A percentile compares a stretch with the other conserved stretches of the same genome.
Conservation (phyloP, 2,888 invertebrate genomes). For the Pyrrhia umbra region DNA sequence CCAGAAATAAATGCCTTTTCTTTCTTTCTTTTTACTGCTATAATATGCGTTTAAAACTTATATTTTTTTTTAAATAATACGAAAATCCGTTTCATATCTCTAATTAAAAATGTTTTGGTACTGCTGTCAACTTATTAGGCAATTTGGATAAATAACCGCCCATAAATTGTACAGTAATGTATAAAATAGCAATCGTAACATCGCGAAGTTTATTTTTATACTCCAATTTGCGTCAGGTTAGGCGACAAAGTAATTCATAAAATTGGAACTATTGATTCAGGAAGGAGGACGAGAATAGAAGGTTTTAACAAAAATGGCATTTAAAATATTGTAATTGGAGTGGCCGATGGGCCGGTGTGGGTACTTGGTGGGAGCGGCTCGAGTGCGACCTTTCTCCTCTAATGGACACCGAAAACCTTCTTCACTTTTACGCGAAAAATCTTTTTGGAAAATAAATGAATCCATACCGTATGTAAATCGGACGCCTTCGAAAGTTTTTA, state of each 20-base stretch:
- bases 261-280: conserved; percentile 65
- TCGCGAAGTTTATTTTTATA: conserved; percentile 5
- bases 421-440: conserved; percentile 85
- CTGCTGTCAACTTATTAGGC: neutral
- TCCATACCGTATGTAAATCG: conserved; percentile 89
- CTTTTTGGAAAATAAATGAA: conserved; percentile 88
- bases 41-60: too few species aligned
- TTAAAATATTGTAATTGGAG: conserved; percentile 83
- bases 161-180: conserved; percentile 4
- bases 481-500: conserved; percentile 88
- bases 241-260: conserved; percentile 44
- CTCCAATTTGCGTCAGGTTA: conserved; percentile 21
- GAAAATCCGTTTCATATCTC: neutral
- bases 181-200: neutral
- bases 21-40: too few species aligned
- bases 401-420: conserved; percentile 85
- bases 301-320: conserved; percentile 70
- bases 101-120: neutral
- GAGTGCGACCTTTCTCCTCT: conserved; percentile 82
- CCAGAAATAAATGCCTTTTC: too few species aligned
- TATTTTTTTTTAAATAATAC: too few species aligned
- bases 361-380: conserved; percentile 64
- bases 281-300: conserved; percentile 49
- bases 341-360: conserved; percentile 69
- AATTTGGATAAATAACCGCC: neutral